phyloP scores from a whole-genome alignment of 2,888 invertebrate species.

The Nephrocerus scutellatus region DNA sequence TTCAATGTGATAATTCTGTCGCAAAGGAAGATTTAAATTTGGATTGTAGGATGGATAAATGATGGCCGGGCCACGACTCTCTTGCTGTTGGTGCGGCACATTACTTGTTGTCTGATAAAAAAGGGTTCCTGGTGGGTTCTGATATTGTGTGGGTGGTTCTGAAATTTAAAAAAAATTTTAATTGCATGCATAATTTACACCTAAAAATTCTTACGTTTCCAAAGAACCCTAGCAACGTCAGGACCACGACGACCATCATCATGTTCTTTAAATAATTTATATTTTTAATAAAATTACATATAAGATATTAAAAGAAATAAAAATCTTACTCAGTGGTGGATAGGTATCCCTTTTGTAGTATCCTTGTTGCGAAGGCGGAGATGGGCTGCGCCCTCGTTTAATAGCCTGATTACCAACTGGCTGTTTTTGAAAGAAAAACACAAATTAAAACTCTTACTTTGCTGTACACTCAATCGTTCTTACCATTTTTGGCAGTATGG shows the following conservation, averaged over 20 bases:
- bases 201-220: conserved; percentile 70
- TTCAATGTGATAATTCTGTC: conserved; percentile 43
- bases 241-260: conserved; percentile 75
- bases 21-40: conserved; percentile 38
- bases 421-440: conserved; percentile 18
- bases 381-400: conserved; percentile 55
- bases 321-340: conserved; percentile 40
- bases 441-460: neutral
- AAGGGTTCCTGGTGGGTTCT: conserved; percentile 48
- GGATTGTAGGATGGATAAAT: conserved; percentile 39
- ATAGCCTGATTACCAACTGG: conserved; percentile 40
- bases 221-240: conserved; percentile 74
- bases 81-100: conserved; percentile 46
- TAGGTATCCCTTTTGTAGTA: conserved; percentile 43
- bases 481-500: conserved; percentile 38
- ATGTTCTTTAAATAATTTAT: conserved; percentile 52
- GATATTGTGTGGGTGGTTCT: conserved; percentile 51
- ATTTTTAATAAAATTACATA: conserved; percentile 28
- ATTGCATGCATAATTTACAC: too few species aligned
- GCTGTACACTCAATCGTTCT: conserved; percentile 1
- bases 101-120: conserved; percentile 50
- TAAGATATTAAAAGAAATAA: neutral
- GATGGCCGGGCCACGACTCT: conserved; percentile 35
- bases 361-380: conserved; percentile 49
- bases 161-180: conserved; percentile 27